phyloP scores from a whole-genome alignment of 1,140 invertebrate genomes.

The Zaprionus inermis region DNA sequence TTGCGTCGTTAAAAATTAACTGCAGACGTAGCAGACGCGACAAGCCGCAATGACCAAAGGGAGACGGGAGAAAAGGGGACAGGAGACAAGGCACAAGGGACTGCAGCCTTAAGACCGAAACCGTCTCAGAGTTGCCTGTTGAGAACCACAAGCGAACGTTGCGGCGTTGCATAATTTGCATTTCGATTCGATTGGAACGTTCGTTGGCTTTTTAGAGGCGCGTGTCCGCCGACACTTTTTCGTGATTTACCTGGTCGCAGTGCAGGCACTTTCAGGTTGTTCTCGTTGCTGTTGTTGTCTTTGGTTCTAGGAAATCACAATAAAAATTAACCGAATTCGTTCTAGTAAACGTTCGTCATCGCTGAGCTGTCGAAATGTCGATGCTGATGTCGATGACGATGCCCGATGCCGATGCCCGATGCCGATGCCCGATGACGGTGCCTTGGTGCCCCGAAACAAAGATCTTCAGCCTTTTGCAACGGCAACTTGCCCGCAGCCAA shows the following conservation, averaged over 20 bases:
- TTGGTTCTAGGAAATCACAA: conserved; percentile 81
- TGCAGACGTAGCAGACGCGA: conserved; percentile 52
- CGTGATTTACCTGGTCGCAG: conserved; percentile 70
- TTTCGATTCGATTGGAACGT: conserved; percentile 80
- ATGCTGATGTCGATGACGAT: conserved; percentile 28
- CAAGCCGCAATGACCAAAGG: conserved; percentile 23
- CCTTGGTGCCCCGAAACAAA: background rate
- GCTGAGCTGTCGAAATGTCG: conserved; percentile 40
- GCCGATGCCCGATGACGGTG: conserved; percentile 5
- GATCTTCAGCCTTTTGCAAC: conserved; percentile 21
- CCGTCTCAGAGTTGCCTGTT: conserved; percentile 15
- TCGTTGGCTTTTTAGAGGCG: conserved; percentile 72
- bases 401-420: conserved; percentile 7
- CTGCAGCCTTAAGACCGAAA: conserved; percentile 27
- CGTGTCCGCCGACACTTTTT: conserved; percentile 83
- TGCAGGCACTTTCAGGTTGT: conserved; percentile 13
- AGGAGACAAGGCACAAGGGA: conserved; percentile 1
- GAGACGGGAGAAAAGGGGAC: background rate
- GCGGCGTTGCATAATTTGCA: conserved; percentile 79
- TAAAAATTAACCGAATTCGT: conserved; percentile 82
- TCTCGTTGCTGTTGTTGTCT: conserved; percentile 17
- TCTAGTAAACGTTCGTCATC: conserved; percentile 76
- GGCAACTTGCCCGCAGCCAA: conserved; percentile 55
- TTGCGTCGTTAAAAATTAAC: conserved; percentile 79
- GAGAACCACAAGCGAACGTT: conserved; percentile 47